Conservation (phyloP, 1,140 invertebrate genomes). For the Idris sp. region DNA sequence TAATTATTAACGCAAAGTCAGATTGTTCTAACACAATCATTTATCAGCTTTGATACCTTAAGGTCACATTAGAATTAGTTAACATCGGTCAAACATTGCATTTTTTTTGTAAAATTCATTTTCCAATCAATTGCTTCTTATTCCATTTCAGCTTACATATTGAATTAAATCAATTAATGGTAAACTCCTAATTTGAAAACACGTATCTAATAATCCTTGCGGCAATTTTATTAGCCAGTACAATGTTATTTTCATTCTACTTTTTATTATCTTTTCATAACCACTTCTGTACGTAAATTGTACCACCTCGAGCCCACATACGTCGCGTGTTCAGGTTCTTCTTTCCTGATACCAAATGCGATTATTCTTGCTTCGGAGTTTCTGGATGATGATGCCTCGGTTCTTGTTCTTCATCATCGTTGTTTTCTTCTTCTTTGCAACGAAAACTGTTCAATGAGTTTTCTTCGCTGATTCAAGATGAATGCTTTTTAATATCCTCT, state of each 20-base stretch:
- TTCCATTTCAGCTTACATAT: not conserved
- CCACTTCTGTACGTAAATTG: conserved; percentile 52
- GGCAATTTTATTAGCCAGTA: conserved; percentile 33
- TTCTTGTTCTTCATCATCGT: conserved; percentile 37
- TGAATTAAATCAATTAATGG: conserved; percentile 20
- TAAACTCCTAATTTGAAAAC: conserved; percentile 23
- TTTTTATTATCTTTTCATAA: conserved; percentile 48
- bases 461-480: conserved; percentile 47
- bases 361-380: conserved; percentile 26
- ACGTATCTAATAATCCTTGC: conserved; percentile 22
- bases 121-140: too few species aligned
- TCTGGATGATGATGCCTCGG: conserved; percentile 11
- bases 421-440: conserved; percentile 39
- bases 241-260: conserved; percentile 42
- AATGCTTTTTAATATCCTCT: conserved; percentile 42
- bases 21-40: conserved; percentile 25
- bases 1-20: conserved; percentile 38
- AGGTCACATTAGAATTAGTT: conserved; percentile 25
- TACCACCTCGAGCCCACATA: conserved; percentile 55
- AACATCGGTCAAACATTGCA: too few species aligned
- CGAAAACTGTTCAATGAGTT: conserved; percentile 59
- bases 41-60: conserved; percentile 28
- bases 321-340: conserved; percentile 40
- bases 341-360: conserved; percentile 40
- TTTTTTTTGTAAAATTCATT: too few species aligned